Percentiles rank a stretch among this genome's conserved stretches.
Evolutionary conservation across 2,113 vertebrate species (phyloP).

Genomic region (Eretmochelys imbricata): DNA sequence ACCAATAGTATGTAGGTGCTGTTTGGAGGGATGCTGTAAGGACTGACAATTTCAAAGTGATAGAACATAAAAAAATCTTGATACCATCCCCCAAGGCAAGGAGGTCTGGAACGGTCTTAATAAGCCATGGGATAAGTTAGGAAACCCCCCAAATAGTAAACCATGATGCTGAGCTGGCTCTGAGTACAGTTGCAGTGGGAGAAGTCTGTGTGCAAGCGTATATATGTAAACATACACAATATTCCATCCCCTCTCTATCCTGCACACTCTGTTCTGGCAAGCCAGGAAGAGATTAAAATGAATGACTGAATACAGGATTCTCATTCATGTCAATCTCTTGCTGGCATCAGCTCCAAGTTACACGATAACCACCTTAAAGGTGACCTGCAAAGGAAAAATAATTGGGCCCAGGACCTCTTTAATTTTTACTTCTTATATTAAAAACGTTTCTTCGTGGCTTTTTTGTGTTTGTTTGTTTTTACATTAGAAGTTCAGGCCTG

Average conservation of each 20-base stretch:
- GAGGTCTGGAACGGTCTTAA: neutral
- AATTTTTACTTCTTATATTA: neutral
- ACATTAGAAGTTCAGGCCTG: neutral
- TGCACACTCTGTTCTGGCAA: neutral
- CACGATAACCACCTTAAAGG: rapidly evolving
- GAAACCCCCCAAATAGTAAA: neutral
- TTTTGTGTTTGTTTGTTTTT: neutral
- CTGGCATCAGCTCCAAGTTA: neutral
- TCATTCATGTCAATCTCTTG: neutral
- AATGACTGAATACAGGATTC: neutral
- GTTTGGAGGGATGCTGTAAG: neutral
- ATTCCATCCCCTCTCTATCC: neutral
- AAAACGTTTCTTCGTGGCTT: rapidly evolving
- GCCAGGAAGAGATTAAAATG: neutral
- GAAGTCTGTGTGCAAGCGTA: neutral
- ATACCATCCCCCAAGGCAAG: neutral
- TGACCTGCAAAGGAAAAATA: neutral
- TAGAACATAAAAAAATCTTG: neutral
- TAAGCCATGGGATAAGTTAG: neutral
- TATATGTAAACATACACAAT: neutral
- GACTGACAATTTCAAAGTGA: neutral
- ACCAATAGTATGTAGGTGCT: rapidly evolving
- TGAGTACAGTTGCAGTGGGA: neutral
- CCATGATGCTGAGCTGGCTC: neutral
- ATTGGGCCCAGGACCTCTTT: neutral